A percentile compares a stretch with the other conserved stretches of the same genome.
Conservation (phyloP, 2,797 vertebrate genomes). For the Cercopithecus petaurista region DNA sequence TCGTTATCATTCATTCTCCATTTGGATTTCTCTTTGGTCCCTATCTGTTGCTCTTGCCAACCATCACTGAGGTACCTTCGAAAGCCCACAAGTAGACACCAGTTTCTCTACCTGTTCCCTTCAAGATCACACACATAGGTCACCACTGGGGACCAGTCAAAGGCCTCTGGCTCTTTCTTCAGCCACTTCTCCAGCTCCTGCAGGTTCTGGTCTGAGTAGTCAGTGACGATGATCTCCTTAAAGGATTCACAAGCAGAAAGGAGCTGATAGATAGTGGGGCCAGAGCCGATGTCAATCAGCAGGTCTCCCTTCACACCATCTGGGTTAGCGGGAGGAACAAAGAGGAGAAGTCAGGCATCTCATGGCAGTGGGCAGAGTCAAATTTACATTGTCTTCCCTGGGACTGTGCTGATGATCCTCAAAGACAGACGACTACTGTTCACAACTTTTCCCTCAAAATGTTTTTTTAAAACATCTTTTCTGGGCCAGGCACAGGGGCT, state of each 20-base stretch:
- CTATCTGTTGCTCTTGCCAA: background rate
- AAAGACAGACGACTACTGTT: background rate
- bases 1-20: background rate
- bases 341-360: background rate
- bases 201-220: slow-evolving; percentile 86
- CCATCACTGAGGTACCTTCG: background rate
- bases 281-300: slow-evolving; percentile 82
- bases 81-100: background rate
- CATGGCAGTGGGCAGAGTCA: fast-evolving
- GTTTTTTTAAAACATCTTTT: background rate
- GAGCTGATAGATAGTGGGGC: slow-evolving; percentile 78
- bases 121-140: slow-evolving; percentile 91
- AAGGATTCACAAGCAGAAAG: slow-evolving; percentile 80
- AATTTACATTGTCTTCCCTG: background rate
- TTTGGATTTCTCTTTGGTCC: background rate
- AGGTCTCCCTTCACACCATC: slow-evolving; percentile 87
- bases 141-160: slow-evolving; percentile 90
- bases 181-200: slow-evolving; percentile 88
- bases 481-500: background rate
- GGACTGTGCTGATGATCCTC: background rate
- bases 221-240: slow-evolving; percentile 76
- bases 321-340: slow-evolving; percentile 33
- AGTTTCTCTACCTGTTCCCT: slow-evolving; percentile 85
- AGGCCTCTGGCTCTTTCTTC: slow-evolving; percentile 80
- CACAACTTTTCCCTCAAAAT: background rate